These are phyloP conservation scores for Tetramorium bicarinatum DNA, from an alignment of 2,888 invertebrate genomes.

Conservation along the genomic window DNA sequence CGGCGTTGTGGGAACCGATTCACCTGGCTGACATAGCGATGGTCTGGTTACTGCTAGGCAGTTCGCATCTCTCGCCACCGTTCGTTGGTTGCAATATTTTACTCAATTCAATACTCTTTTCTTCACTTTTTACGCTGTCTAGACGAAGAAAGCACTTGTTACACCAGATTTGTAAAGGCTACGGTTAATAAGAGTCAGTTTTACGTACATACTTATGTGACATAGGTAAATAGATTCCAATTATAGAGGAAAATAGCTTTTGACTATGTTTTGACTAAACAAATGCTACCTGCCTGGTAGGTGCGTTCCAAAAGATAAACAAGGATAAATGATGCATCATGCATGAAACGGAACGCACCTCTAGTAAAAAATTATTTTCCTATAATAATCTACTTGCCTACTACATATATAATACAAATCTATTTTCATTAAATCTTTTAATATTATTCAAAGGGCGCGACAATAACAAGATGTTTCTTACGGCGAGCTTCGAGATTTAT, in stretches of 20 bases:
- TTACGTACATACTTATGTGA: too few species aligned
- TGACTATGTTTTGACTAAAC: too few species aligned
- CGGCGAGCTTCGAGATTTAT: background rate
- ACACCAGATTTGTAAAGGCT: background rate
- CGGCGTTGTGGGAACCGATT: conserved; percentile 80
- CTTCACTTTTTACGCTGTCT: background rate
- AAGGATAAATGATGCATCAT: too few species aligned
- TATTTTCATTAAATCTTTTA: background rate
- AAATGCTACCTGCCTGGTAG: too few species aligned
- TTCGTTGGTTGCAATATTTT: conserved; percentile 39
- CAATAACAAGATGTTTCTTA: background rate
- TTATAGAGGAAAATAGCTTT: too few species aligned
- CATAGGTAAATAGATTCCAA: too few species aligned
- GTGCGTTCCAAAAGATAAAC: too few species aligned
- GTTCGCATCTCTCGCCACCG: conserved; percentile 18
- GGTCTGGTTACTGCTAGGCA: conserved; percentile 57
- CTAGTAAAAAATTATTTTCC: too few species aligned
- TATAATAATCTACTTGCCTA: too few species aligned
- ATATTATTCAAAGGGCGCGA: background rate
- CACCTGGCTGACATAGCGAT: conserved; percentile 81
- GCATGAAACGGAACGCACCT: too few species aligned
- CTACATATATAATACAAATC: background rate
- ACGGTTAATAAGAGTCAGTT: background rate
- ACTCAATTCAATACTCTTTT: conserved; percentile 23
- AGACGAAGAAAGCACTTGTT: conserved; percentile 8